phyloP scores from a whole-genome alignment of 2,888 invertebrate species.

The Caenorhabditis uteleia region DNA sequence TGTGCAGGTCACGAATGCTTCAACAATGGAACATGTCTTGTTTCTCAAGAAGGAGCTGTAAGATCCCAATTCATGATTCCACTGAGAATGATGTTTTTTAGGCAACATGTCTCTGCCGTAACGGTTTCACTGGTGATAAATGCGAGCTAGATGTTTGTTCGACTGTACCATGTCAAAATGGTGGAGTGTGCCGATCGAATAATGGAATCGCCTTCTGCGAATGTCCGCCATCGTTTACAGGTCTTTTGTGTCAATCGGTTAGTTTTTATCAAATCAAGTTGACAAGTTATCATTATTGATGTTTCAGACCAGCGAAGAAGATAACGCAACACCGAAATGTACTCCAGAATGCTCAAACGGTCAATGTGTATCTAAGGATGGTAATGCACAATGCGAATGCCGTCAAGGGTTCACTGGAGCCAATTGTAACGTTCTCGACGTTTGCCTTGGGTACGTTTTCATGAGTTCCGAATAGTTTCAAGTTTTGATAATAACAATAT shows the following conservation, averaged over 20 bases:
- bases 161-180: conserved; percentile 56
- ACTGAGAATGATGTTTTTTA: conserved; percentile 10
- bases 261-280: conserved; percentile 5
- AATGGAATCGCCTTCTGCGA: conserved; percentile 56
- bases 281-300: too few relatives aligned
- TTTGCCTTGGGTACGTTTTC: conserved; percentile 60
- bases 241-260: conserved; percentile 57
- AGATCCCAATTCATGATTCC: background rate
- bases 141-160: conserved; percentile 60
- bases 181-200: conserved; percentile 45
- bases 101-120: conserved; percentile 58
- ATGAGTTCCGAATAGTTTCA: too few relatives aligned
- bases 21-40: conserved; percentile 63
- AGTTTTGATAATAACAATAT: too few relatives aligned
- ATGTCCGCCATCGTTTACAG: conserved; percentile 53
- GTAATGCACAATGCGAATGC: conserved; percentile 49
- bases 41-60: conserved; percentile 47
- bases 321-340: conserved; percentile 25
- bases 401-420: conserved; percentile 63
- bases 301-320: conserved; percentile 11
- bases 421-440: conserved; percentile 66
- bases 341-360: conserved; percentile 51
- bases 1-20: conserved; percentile 55
- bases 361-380: conserved; percentile 40
- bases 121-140: conserved; percentile 56